Conservation (phyloP, 2,113 vertebrate species). For the Carollia perspicillata region DNA sequence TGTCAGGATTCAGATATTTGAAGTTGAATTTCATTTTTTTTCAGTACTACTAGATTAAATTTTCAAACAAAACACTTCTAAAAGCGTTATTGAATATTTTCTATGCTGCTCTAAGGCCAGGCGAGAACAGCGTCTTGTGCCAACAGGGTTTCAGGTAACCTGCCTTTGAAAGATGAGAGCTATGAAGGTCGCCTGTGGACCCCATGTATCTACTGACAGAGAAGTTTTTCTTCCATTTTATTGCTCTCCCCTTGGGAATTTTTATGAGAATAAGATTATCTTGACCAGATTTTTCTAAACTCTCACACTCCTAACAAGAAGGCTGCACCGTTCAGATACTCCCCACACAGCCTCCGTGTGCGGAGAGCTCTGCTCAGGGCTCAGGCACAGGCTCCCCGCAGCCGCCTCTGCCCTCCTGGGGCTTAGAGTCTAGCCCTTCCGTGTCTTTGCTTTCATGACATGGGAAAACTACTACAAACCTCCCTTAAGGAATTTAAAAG, state of each 20-base stretch:
- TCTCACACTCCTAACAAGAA: neutral
- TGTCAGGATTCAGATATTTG: neutral
- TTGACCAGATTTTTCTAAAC: neutral
- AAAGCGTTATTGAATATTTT: neutral
- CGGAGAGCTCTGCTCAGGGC: neutral
- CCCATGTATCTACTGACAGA: neutral
- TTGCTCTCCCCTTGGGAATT: neutral
- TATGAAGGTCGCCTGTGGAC: neutral
- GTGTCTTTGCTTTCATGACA: neutral
- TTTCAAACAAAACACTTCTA: slow-evolving; percentile 7
- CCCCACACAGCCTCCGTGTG: rapidly evolving
- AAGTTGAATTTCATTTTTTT: neutral
- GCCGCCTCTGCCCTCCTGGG: neutral
- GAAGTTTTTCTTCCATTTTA: neutral
- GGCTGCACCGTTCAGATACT: neutral
- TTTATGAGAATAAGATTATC: neutral
- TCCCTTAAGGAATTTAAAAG: neutral
- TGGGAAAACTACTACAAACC: neutral
- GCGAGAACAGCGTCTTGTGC: neutral
- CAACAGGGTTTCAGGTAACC: neutral
- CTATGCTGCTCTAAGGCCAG: neutral
- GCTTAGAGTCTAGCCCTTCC: neutral
- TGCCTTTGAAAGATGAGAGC: neutral
- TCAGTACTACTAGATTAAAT: neutral
- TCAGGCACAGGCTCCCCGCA: rapidly evolving